These are phyloP conservation scores for Heteronetta atricapilla DNA, from an alignment of 2,113 vertebrate genomes.

Conservation along the genomic window DNA sequence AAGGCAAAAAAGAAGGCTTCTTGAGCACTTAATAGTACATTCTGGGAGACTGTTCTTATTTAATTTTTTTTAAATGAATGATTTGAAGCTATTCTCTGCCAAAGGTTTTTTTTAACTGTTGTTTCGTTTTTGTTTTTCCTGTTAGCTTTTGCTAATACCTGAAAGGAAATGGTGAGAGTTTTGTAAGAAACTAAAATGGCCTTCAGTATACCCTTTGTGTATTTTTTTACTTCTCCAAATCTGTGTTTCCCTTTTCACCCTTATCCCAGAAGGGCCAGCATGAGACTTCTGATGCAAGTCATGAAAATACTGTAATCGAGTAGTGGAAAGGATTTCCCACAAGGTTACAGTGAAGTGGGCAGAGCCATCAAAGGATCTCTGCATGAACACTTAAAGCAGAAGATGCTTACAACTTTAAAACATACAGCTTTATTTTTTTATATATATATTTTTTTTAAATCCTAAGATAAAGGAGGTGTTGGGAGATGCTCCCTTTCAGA, in stretches of 20 bases:
- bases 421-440: constrained; percentile 62
- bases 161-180: background rate
- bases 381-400: background rate
- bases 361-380: constrained; percentile 7
- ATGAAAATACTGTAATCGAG: background rate
- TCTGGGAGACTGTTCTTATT: constrained; percentile 50
- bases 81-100: constrained; percentile 44
- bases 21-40: background rate
- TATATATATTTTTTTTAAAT: constrained; percentile 67
- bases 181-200: constrained; percentile 36
- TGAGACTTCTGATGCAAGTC: constrained; percentile 60
- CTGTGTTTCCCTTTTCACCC: background rate
- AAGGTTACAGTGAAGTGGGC: background rate
- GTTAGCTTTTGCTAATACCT: background rate
- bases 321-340: background rate
- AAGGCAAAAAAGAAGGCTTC: background rate
- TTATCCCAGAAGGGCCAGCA: constrained; percentile 41
- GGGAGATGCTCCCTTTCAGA: background rate
- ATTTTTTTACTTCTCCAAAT: constrained; percentile 16
- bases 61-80: background rate
- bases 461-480: constrained; percentile 31
- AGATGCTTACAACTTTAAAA: constrained; percentile 44
- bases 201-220: constrained; percentile 14
- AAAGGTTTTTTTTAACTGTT: background rate
- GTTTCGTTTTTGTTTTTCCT: background rate